Evolutionary conservation across 23 tunicate genomes (phyloP), one percentile per base, ranked within the genome.

Genomic region (Oikopleura vanhoeffeni): DNA sequence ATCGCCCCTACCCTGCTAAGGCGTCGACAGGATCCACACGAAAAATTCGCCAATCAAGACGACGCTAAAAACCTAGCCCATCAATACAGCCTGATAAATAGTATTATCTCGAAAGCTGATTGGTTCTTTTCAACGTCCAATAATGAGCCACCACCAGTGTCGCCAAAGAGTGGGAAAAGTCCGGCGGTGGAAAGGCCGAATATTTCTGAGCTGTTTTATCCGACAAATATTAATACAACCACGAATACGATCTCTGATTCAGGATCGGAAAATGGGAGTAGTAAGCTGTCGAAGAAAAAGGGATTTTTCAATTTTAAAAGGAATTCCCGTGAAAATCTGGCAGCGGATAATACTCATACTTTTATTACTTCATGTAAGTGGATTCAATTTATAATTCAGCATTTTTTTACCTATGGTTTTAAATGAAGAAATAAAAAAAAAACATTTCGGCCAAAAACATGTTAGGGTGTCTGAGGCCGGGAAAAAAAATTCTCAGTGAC

Each of bases 1-100:
- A 71, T 71, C 38, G 35, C 79, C 36, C 79, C 79, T 32, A 71
- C 79, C 27, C 79, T 71, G 2, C 79, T 71, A 33, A 33, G 79
- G 3, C 79, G 79, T 4, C 27, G 35, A 32, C 27, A 33, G 38
- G 79, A 71, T 71, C 79, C 79, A 13, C 27, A 71, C 38, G 79
- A 49, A 49, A 49, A 49, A 49, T 49, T 49, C 24, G 64, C 64
- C 64, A 49, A 49, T 49, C 64, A 13, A 13, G 79, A 71, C 38
- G 79, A 71, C 2, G 79, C 79, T 32, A 71, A 30, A 32, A 71
- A 18, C 2, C 79, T 71, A 3, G 35, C 27, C 27, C 27, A 71
- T 13, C 79, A 71, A 32, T 71, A 71, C 79, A 71, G 79, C 27
- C 35, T 71, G 32, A 71, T 71, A 4, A 71, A 71, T 71, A 30